phyloP scores from a whole-genome alignment of 2,888 invertebrate species.

The Ornithoptera priamus region DNA sequence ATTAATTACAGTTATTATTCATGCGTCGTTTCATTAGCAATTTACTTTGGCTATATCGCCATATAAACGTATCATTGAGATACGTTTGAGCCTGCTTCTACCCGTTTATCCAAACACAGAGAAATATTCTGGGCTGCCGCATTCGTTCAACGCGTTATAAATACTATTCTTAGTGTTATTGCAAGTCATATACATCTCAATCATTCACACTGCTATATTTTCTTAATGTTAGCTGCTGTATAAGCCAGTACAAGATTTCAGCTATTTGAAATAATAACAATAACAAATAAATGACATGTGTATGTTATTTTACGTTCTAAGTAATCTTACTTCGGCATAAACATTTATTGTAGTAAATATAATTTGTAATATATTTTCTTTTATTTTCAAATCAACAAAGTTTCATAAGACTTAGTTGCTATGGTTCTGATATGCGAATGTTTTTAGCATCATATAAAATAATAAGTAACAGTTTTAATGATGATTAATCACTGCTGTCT shows the following conservation, averaged over 20 bases:
- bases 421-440: too few species aligned
- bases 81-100: slow-evolving; percentile 37
- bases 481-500: too few species aligned
- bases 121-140: slow-evolving; percentile 35
- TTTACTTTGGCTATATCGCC: slow-evolving; percentile 24
- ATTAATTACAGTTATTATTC: slow-evolving; percentile 15
- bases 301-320: neutral
- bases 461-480: too few species aligned
- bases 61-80: slow-evolving; percentile 33
- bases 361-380: too few species aligned
- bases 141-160: slow-evolving; percentile 31
- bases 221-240: slow-evolving; percentile 2
- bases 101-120: slow-evolving; percentile 42
- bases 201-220: slow-evolving; percentile 10
- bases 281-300: neutral
- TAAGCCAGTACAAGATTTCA: neutral
- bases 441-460: too few species aligned
- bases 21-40: slow-evolving; percentile 29
- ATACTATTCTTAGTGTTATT: slow-evolving; percentile 29
- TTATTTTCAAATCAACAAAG: too few species aligned
- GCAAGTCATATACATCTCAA: slow-evolving; percentile 12
- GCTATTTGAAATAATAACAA: neutral
- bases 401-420: too few species aligned
- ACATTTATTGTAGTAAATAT: too few species aligned
- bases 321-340: neutral